phyloP scores from a whole-genome alignment of 1,140 invertebrate species.

The Brachionus paranguensis region DNA sequence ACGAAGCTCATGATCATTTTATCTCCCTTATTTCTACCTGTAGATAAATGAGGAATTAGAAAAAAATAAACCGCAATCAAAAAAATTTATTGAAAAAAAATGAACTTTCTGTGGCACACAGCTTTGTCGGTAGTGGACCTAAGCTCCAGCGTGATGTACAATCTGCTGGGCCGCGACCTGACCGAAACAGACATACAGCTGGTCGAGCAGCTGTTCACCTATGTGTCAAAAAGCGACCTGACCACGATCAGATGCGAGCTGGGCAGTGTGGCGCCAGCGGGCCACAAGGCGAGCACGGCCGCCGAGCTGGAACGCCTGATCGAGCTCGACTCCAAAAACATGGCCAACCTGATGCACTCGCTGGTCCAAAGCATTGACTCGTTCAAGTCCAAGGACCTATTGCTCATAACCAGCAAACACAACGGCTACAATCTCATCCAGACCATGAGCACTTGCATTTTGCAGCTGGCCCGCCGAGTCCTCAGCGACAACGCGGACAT shows the following conservation, averaged over 20 bases:
- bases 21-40: not conserved
- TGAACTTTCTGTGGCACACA: slow-evolving; percentile 34
- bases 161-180: slow-evolving; percentile 27
- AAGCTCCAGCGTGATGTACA: not conserved
- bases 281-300: not conserved
- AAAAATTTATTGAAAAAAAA: not conserved
- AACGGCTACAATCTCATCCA: slow-evolving; percentile 32
- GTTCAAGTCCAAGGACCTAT: slow-evolving; percentile 1
- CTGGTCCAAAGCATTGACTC: not conserved
- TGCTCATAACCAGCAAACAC: not conserved
- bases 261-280: not conserved
- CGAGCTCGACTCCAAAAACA: not conserved
- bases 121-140: slow-evolving; percentile 19
- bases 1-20: no score
- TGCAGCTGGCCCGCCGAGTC: not conserved
- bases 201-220: slow-evolving; percentile 3
- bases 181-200: slow-evolving; percentile 13
- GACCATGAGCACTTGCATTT: not conserved
- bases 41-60: slow-evolving; percentile 19
- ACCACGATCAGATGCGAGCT: not conserved
- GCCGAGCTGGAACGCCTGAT: not conserved
- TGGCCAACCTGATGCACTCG: not conserved
- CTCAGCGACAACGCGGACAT: not conserved
- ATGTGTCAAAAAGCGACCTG: not conserved
- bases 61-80: not conserved